Evolutionary conservation across 2,888 invertebrate species (phyloP).

Genomic region (Priocnemis perturbator): DNA sequence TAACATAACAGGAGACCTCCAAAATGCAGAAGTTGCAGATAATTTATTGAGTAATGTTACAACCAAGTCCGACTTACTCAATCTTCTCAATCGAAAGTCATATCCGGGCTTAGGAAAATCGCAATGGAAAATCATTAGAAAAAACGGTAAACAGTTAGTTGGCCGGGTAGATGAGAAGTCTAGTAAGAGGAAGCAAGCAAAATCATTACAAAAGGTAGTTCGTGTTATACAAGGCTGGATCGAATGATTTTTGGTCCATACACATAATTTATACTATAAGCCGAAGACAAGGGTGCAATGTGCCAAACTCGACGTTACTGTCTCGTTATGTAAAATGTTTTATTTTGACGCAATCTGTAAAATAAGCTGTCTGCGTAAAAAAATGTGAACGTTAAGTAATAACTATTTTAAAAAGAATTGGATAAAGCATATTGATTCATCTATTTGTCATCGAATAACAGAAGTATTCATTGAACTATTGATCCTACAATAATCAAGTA

Average conservation of each 20-base stretch:
- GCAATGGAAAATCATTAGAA: constrained; percentile 78
- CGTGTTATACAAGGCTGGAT: constrained; percentile 50
- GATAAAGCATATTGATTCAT: no score
- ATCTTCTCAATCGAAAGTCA: constrained; percentile 40
- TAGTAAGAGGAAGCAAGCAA: constrained; percentile 34
- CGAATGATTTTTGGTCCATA: neutral
- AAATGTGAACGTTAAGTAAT: no score
- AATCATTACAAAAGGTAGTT: constrained; percentile 49
- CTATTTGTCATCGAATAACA: no score
- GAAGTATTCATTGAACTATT: no score
- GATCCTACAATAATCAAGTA: no score
- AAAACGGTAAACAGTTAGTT: constrained; percentile 69
- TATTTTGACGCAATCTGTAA: neutral
- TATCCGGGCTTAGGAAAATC: constrained; percentile 75
- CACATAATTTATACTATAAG: no score
- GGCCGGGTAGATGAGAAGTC: constrained; percentile 57
- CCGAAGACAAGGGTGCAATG: no score
- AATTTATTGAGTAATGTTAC: neutral
- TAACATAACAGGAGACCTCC: no score
- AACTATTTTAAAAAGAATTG: no score
- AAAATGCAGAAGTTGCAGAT: neutral
- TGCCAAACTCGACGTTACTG: no score
- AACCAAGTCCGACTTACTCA: neutral
- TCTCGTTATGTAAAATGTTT: neutral
- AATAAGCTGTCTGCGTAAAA: no score